A percentile compares a stretch with the other conserved stretches of the same genome.
Evolutionary conservation across 2,113 vertebrate genomes (phyloP).

Genomic region (Gambusia affinis): DNA sequence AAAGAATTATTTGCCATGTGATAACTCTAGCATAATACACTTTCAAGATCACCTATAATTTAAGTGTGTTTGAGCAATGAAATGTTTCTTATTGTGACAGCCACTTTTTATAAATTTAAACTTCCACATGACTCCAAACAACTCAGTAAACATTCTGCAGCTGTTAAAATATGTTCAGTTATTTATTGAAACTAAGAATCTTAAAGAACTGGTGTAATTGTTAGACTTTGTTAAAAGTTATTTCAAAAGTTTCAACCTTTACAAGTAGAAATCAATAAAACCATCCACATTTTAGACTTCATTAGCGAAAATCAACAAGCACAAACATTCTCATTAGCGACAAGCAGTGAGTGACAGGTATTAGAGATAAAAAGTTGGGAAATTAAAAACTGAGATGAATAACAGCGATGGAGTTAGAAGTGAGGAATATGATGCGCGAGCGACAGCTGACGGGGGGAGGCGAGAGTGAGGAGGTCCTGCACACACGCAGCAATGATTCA

Average conservation of each 20-base stretch:
- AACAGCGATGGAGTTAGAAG: constrained; percentile 26
- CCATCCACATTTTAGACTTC: constrained; percentile 37
- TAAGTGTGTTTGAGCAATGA: constrained; percentile 18
- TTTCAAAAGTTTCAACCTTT: constrained; percentile 28
- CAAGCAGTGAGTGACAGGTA: constrained; percentile 74
- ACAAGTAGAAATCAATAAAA: constrained; percentile 40
- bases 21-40: neutral
- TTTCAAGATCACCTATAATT: neutral
- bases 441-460: constrained; percentile 60
- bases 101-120: constrained; percentile 21
- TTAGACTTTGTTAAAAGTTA: constrained; percentile 29
- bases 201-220: constrained; percentile 23
- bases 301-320: constrained; percentile 48
- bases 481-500: constrained; percentile 77
- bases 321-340: constrained; percentile 69
- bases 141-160: constrained; percentile 7
- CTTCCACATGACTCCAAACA: constrained; percentile 22
- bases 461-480: constrained; percentile 57
- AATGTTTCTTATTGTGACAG: constrained; percentile 29
- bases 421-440: constrained; percentile 38
- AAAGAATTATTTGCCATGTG: neutral
- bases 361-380: constrained; percentile 59
- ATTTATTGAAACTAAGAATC: constrained; percentile 19
- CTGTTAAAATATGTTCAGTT: constrained; percentile 15
- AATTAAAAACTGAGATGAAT: constrained; percentile 41